phyloP scores from a whole-genome alignment of 2,113 vertebrate species.

The Alethe castanea region DNA sequence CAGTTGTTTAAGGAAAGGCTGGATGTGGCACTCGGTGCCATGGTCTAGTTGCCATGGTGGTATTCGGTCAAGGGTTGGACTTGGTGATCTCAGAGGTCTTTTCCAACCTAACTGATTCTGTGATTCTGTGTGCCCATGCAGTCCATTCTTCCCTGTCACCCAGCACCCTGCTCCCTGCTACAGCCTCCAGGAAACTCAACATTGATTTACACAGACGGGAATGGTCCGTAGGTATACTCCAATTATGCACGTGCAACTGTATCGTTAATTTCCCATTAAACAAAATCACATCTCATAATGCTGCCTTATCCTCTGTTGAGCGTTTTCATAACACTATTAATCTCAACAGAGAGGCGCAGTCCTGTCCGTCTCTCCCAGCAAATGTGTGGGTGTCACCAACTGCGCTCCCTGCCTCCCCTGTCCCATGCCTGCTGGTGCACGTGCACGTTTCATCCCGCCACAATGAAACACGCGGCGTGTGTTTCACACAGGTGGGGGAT shows the following conservation, averaged over 20 bases:
- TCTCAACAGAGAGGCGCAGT: neutral
- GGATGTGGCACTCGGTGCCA: neutral
- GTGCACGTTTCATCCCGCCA: fast-evolving
- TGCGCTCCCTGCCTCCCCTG: fast-evolving
- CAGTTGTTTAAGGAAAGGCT: neutral
- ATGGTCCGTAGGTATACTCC: neutral
- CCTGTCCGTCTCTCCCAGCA: neutral
- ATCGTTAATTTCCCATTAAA: neutral
- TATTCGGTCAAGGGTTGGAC: neutral
- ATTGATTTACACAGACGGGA: fast-evolving
- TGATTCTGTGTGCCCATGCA: neutral
- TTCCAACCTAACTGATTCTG: neutral
- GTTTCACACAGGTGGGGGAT: fast-evolving
- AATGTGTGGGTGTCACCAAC: fast-evolving
- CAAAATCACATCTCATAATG: neutral
- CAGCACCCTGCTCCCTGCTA: neutral
- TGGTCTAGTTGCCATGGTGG: neutral
- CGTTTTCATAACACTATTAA: neutral
- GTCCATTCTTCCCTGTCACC: neutral
- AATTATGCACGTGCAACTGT: neutral
- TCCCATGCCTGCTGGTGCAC: fast-evolving
- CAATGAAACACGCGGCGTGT: fast-evolving
- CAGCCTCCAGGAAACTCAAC: neutral
- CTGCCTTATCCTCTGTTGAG: fast-evolving
- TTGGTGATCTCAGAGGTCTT: neutral